Evolutionary conservation across 2,797 vertebrate genomes (phyloP).

Genomic region (Pyrocephalus nanus): DNA sequence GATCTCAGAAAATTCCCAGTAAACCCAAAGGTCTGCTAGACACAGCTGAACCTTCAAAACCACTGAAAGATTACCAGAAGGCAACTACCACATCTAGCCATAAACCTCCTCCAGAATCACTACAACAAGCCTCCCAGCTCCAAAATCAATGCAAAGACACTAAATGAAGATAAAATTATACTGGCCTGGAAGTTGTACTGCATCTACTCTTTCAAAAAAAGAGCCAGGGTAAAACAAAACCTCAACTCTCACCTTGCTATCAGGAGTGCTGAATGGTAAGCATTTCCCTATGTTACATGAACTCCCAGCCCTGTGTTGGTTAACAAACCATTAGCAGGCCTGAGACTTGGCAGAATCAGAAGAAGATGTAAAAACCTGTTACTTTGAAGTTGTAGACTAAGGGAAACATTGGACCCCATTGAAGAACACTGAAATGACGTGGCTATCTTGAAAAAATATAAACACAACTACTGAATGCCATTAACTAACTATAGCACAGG

Average conservation of each 20-base stretch:
- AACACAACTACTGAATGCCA: background rate
- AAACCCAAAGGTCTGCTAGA: background rate
- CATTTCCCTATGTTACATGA: background rate
- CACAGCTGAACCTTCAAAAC: background rate
- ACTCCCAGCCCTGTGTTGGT: background rate
- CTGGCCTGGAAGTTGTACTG: background rate
- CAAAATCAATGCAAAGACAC: background rate
- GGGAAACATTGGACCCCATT: background rate
- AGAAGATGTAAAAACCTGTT: rapidly evolving
- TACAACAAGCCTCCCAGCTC: background rate
- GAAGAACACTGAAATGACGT: background rate
- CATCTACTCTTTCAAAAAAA: background rate
- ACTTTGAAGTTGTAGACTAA: background rate
- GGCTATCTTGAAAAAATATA: background rate
- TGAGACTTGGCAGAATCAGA: background rate
- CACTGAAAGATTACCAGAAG: background rate
- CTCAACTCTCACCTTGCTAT: background rate
- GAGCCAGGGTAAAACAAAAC: background rate
- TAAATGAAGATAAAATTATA: background rate
- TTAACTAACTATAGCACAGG: background rate
- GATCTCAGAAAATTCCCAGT: background rate
- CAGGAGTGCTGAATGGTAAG: background rate
- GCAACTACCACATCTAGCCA: background rate
- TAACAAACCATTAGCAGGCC: rapidly evolving
- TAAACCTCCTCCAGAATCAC: background rate